Evolutionary conservation across 2,888 invertebrate genomes (phyloP).

Genomic region (Tethea ocularis): DNA sequence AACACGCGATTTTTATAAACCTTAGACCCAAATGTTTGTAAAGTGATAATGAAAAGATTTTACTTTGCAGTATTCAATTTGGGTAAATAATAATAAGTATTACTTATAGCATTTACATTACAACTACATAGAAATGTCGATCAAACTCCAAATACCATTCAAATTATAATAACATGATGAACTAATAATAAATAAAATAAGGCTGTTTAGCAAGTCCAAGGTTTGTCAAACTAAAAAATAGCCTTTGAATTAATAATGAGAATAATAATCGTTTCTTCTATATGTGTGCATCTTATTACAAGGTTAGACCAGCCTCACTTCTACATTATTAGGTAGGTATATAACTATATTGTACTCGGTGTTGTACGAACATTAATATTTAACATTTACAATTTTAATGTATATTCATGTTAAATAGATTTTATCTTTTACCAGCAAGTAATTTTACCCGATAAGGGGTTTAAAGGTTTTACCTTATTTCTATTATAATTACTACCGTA

Average conservation of each 20-base stretch:
- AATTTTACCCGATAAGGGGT: slow-evolving; percentile 25
- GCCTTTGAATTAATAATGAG: slow-evolving; percentile 8
- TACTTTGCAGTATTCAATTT: too few relatives aligned
- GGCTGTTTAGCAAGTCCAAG: background rate
- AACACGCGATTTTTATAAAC: too few relatives aligned
- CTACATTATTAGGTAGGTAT: background rate
- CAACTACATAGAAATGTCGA: background rate
- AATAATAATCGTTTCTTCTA: background rate
- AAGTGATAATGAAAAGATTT: too few relatives aligned
- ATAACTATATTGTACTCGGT: slow-evolving; percentile 12
- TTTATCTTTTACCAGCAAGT: slow-evolving; percentile 30
- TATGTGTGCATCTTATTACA: slow-evolving; percentile 17
- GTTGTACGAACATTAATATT: slow-evolving; percentile 50
- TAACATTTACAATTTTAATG: slow-evolving; percentile 50
- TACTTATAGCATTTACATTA: too few relatives aligned
- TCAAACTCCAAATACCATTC: background rate
- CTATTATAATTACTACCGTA: background rate
- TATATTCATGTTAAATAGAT: slow-evolving; percentile 39
- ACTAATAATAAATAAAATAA: too few relatives aligned
- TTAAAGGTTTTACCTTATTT: slow-evolving; percentile 11
- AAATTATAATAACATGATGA: background rate
- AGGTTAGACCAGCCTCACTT: slow-evolving; percentile 20
- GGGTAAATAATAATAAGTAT: too few relatives aligned
- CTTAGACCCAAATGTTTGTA: too few relatives aligned
- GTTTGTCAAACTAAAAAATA: slow-evolving; percentile 9